phyloP scores from a whole-genome alignment of 2,888 invertebrate species.

The Sarcophaga carnaria region DNA sequence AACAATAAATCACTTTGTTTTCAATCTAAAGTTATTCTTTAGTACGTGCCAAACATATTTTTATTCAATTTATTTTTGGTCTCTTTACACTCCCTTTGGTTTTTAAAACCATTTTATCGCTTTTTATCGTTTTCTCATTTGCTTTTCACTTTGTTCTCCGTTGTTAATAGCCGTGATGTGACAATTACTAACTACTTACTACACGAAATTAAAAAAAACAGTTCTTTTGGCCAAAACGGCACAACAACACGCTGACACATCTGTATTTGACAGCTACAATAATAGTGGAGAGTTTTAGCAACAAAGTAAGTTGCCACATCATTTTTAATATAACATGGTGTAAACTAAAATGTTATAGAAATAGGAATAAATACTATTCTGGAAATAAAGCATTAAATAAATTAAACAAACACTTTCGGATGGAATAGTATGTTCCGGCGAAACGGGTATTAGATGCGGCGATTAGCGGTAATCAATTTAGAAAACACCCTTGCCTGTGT shows the following conservation, averaged over 20 bases:
- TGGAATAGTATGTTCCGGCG: too few species aligned
- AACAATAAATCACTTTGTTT: constrained; percentile 42
- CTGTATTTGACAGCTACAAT: constrained; percentile 58
- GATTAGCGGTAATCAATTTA: too few species aligned
- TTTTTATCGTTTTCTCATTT: constrained; percentile 10
- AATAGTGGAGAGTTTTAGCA: constrained; percentile 46
- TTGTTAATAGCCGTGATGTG: constrained; percentile 46
- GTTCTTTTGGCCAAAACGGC: constrained; percentile 56
- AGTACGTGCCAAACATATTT: constrained; percentile 50
- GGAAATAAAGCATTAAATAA: too few species aligned
- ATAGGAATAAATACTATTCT: too few species aligned
- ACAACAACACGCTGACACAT: constrained; percentile 54
- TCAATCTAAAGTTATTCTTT: constrained; percentile 11
- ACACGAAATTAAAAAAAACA: constrained; percentile 26
- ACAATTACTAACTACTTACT: constrained; percentile 59
- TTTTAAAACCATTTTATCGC: constrained; percentile 11
- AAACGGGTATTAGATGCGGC: too few species aligned
- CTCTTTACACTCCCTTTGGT: background rate
- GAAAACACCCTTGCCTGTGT: too few species aligned
- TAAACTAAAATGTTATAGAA: too few species aligned
- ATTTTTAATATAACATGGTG: background rate
- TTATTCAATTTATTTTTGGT: background rate
- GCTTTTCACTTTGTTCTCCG: constrained; percentile 28
- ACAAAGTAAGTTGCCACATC: constrained; percentile 45
- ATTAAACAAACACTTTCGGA: too few species aligned